A percentile compares a stretch with the other conserved stretches of the same genome.
Conservation (phyloP, 2,888 invertebrate genomes). For the Metallyticus violacea region DNA sequence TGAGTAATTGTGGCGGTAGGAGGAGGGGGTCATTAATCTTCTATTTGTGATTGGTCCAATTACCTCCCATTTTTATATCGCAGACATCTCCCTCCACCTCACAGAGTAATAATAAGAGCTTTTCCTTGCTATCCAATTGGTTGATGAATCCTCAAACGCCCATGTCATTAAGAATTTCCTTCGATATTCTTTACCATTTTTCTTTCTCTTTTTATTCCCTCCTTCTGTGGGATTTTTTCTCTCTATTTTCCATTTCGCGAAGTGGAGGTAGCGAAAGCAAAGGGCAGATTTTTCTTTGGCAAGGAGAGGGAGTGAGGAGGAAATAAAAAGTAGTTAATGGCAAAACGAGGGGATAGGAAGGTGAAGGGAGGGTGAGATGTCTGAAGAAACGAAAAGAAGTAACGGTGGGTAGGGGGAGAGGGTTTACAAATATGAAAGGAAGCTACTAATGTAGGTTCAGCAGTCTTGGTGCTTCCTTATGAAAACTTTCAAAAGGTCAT, state of each 20-base stretch:
- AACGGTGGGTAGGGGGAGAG: background rate
- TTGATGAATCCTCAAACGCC: conserved; percentile 19
- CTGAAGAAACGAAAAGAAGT: conserved; percentile 1
- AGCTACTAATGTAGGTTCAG: background rate
- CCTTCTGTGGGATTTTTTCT: background rate
- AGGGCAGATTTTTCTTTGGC: background rate
- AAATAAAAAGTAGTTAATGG: conserved; percentile 19
- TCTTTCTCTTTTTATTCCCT: background rate
- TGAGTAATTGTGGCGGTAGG: background rate
- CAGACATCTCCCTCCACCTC: background rate
- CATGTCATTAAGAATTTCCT: conserved; percentile 26
- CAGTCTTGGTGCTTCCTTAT: background rate
- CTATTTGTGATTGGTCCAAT: conserved; percentile 28
- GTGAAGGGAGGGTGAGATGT: background rate
- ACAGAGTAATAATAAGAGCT: conserved; percentile 17
- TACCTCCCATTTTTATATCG: conserved; percentile 14
- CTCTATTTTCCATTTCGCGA: conserved; percentile 14
- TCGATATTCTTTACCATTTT: conserved; percentile 15
- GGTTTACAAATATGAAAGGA: conserved; percentile 18
- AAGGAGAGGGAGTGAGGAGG: background rate
- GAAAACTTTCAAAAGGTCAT: background rate
- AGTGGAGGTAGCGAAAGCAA: background rate
- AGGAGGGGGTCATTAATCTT: conserved; percentile 22
- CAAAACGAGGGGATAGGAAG: background rate
- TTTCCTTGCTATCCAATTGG: conserved; percentile 21